These are phyloP conservation scores for Holothuria scabra DNA, from an alignment of 53 echinoderm and acorn worm genomes.

Conservation along the genomic window DNA sequence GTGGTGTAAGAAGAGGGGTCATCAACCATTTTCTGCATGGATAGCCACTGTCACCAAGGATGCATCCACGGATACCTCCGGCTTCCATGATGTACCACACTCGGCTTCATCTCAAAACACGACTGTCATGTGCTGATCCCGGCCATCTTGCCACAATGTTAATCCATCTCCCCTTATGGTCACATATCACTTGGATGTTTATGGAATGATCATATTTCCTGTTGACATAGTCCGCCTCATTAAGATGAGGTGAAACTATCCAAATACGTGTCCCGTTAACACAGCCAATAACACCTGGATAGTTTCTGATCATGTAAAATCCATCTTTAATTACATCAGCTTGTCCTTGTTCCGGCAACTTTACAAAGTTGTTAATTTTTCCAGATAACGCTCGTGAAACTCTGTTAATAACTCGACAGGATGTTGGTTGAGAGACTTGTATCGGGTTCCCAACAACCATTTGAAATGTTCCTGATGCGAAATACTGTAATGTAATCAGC, in stretches of 20 bases:
- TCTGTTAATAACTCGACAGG: too few species aligned
- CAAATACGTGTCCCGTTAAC: conserved; percentile 29
- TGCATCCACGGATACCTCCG: conserved; percentile 2
- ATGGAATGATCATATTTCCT: conserved; percentile 7
- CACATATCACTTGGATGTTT: conserved; percentile 17
- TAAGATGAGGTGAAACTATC: background rate
- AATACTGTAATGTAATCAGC: too few species aligned
- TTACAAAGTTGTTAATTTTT: too few species aligned
- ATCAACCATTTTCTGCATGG: conserved; percentile 28
- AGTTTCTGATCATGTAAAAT: background rate
- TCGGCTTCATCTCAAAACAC: conserved; percentile 1
- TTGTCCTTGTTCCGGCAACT: too few species aligned
- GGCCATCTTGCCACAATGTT: conserved; percentile 36
- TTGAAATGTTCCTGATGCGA: too few species aligned
- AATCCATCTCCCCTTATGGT: background rate
- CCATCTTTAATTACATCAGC: too few species aligned
- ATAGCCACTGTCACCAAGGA: conserved; percentile 43
- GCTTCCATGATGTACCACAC: background rate
- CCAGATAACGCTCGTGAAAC: too few species aligned
- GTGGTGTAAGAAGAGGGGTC: conserved; percentile 23
- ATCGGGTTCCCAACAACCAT: too few species aligned
- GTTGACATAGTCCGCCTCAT: background rate
- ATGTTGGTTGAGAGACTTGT: too few species aligned
- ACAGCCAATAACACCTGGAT: background rate
- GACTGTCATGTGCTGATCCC: conserved; percentile 5